Evolutionary conservation across 2,113 vertebrate genomes (phyloP).

Genomic region (Brachypodius melanocephalos): DNA sequence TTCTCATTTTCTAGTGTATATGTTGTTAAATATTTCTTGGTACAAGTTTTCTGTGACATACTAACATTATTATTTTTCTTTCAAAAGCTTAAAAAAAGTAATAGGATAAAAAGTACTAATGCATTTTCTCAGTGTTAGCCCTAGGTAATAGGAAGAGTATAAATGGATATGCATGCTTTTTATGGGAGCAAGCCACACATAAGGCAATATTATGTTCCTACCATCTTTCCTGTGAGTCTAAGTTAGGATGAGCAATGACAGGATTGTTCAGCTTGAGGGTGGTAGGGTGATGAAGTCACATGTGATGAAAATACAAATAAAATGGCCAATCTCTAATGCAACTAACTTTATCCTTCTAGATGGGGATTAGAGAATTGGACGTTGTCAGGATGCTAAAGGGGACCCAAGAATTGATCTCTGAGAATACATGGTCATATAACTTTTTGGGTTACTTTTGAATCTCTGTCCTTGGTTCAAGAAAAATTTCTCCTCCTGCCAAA

Average conservation of each 20-base stretch:
- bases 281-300: background rate
- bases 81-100: background rate
- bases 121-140: background rate
- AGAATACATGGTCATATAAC: background rate
- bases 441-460: fast-evolving
- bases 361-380: background rate
- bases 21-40: background rate
- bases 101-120: background rate
- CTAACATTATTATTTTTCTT: background rate
- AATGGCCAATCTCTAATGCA: background rate
- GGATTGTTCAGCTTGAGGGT: background rate
- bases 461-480: background rate
- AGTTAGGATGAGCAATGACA: background rate
- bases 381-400: background rate
- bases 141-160: background rate
- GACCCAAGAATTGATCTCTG: background rate
- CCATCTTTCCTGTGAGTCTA: background rate
- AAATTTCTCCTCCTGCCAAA: background rate
- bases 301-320: background rate
- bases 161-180: background rate
- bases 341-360: background rate
- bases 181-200: background rate
- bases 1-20: background rate
- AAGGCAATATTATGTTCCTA: background rate
- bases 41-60: background rate